phyloP scores from a whole-genome alignment of 2,797 vertebrate genomes.

The Gymnodraco acuticeps region DNA sequence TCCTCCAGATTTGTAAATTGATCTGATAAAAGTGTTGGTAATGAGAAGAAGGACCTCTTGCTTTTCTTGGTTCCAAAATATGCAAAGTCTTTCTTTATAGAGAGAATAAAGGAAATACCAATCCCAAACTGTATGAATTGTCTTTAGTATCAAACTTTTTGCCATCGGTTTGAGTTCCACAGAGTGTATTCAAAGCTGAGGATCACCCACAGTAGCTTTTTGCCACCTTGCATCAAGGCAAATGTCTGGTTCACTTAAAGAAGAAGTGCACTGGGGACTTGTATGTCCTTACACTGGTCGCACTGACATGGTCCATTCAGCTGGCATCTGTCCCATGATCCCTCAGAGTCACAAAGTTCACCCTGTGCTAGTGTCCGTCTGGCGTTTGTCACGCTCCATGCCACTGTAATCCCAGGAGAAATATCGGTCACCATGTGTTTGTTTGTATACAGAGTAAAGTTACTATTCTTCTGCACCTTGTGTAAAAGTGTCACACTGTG shows the following conservation, averaged over 20 bases:
- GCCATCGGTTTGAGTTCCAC: background rate
- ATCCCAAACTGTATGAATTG: too few relatives aligned
- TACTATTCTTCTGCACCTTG: conserved; percentile 14
- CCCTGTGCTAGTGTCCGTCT: conserved; percentile 47
- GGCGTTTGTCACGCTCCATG: conserved; percentile 40
- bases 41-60: too few relatives aligned
- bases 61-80: too few relatives aligned
- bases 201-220: background rate
- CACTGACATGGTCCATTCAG: conserved; percentile 58
- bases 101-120: too few relatives aligned
- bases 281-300: conserved; percentile 44
- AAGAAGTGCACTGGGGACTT: conserved; percentile 50
- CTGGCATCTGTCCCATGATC: conserved; percentile 68
- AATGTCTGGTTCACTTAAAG: conserved; percentile 35
- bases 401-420: conserved; percentile 36
- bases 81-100: too few relatives aligned
- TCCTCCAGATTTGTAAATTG: too few relatives aligned
- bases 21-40: too few relatives aligned
- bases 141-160: background rate
- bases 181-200: background rate
- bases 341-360: conserved; percentile 60
- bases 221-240: conserved; percentile 24
- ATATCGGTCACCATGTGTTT: conserved; percentile 32
- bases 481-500: conserved; percentile 13
- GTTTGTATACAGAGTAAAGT: background rate